Percentiles rank a stretch among this genome's conserved stretches.
These are phyloP conservation scores for Prunella strophiata DNA, from an alignment of 2,797 vertebrate species.

Conservation along the genomic window DNA sequence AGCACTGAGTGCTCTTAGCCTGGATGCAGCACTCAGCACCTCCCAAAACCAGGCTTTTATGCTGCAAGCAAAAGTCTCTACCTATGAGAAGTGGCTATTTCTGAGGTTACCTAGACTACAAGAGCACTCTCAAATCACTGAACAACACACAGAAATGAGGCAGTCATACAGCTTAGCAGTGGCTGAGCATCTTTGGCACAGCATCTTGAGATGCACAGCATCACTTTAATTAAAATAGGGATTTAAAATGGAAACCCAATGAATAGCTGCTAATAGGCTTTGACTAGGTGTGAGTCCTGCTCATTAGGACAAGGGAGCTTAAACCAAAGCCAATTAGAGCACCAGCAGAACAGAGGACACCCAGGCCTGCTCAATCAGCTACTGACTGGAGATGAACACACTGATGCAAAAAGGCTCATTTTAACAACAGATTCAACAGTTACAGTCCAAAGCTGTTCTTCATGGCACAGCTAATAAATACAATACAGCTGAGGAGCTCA, in stretches of 20 bases:
- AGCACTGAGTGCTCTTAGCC: background rate
- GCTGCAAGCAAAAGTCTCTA: background rate
- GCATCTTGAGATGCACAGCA: background rate
- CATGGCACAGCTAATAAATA: background rate
- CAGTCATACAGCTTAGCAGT: background rate
- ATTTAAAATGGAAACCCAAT: background rate
- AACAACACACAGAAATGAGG: constrained; percentile 1
- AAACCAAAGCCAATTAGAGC: background rate
- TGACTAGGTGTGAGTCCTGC: background rate
- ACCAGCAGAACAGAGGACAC: background rate
- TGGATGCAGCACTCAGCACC: background rate
- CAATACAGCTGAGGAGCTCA: background rate
- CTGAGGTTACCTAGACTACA: constrained; percentile 68
- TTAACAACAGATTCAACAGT: background rate
- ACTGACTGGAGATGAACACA: background rate
- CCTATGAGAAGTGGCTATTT: background rate
- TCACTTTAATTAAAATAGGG: background rate
- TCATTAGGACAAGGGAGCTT: background rate
- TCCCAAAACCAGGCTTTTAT: background rate
- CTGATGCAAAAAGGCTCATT: background rate
- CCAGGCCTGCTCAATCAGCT: background rate
- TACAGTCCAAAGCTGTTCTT: background rate
- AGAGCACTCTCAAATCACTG: constrained; percentile 13
- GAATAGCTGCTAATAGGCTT: background rate
- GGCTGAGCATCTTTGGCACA: background rate